These are phyloP conservation scores for Coenobita brevimanus DNA, from an alignment of 1,140 invertebrate species.

Conservation along the genomic window DNA sequence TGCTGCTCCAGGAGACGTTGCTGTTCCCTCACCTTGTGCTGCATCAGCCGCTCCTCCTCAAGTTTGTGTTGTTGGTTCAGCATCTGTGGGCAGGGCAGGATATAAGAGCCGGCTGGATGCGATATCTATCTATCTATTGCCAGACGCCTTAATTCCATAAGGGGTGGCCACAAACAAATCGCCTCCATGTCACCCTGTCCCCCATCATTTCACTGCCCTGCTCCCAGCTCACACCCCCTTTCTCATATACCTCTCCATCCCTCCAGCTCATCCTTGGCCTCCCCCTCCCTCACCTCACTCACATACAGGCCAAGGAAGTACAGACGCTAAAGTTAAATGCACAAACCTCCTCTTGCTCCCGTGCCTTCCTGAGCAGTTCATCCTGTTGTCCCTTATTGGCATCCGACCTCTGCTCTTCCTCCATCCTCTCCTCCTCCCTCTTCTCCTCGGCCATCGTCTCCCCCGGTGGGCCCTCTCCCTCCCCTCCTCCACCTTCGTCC, in stretches of 20 bases:
- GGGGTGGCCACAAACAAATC: too few relatives aligned
- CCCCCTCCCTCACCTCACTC: too few relatives aligned
- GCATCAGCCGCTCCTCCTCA: conserved; percentile 57
- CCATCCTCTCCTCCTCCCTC: conserved; percentile 24
- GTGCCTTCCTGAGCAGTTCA: conserved; percentile 34
- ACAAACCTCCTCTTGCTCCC: conserved; percentile 46
- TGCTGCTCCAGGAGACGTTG: conserved; percentile 58
- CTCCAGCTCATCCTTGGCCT: too few relatives aligned
- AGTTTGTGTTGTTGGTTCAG: conserved; percentile 36
- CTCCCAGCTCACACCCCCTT: too few relatives aligned
- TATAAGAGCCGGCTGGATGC: too few relatives aligned
- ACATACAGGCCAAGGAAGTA: too few relatives aligned
- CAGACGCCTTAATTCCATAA: too few relatives aligned
- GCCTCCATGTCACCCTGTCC: too few relatives aligned
- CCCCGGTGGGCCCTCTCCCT: background rate
- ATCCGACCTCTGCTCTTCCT: conserved; percentile 16
- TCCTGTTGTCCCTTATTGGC: background rate
- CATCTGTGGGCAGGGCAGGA: conserved; percentile 26
- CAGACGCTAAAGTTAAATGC: too few relatives aligned
- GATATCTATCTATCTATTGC: too few relatives aligned
- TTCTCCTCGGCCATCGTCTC: conserved; percentile 4
- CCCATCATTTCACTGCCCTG: too few relatives aligned
- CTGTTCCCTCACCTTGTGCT: conserved; percentile 61
- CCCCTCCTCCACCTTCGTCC: background rate
- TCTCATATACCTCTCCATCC: too few relatives aligned